phyloP scores from a whole-genome alignment of 2,113 vertebrate genomes.

The Neogobius melanostomus region DNA sequence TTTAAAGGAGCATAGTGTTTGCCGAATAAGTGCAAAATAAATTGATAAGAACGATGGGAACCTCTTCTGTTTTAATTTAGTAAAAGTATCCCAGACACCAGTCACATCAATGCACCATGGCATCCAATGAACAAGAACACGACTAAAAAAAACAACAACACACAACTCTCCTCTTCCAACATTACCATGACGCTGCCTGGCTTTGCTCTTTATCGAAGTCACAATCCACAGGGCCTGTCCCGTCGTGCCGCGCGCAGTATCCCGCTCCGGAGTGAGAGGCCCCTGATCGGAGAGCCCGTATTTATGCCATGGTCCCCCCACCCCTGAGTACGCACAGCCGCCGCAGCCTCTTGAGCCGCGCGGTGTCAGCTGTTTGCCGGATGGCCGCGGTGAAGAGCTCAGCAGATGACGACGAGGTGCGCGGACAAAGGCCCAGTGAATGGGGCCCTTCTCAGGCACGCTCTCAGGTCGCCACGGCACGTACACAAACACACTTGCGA shows the following conservation, averaged over 20 bases:
- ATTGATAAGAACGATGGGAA: no score
- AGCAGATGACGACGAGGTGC: constrained; percentile 79
- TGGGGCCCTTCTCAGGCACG: constrained; percentile 62
- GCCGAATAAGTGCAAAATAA: no score
- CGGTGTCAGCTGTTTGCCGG: constrained; percentile 84
- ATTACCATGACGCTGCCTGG: background rate
- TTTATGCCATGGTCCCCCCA: constrained; percentile 56
- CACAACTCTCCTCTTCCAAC: no score
- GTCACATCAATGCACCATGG: no score
- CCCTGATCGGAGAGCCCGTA: constrained; percentile 20
- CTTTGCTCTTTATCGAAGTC: background rate
- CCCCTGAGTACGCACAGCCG: constrained; percentile 50
- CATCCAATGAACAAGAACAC: no score
- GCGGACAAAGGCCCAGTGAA: constrained; percentile 79
- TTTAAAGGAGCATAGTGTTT: no score
- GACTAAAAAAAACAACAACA: no score
- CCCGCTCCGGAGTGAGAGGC: constrained; percentile 15
- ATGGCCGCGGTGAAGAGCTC: constrained; percentile 85
- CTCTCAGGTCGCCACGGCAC: constrained; percentile 18
- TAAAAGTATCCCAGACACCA: no score
- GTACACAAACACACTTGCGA: constrained; percentile 10
- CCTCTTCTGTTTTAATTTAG: no score
- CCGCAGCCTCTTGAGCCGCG: constrained; percentile 77
- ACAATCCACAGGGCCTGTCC: background rate
- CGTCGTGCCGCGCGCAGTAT: constrained; percentile 18